phyloP scores from a whole-genome alignment of 1,140 invertebrate genomes.

The Sipha flava region DNA sequence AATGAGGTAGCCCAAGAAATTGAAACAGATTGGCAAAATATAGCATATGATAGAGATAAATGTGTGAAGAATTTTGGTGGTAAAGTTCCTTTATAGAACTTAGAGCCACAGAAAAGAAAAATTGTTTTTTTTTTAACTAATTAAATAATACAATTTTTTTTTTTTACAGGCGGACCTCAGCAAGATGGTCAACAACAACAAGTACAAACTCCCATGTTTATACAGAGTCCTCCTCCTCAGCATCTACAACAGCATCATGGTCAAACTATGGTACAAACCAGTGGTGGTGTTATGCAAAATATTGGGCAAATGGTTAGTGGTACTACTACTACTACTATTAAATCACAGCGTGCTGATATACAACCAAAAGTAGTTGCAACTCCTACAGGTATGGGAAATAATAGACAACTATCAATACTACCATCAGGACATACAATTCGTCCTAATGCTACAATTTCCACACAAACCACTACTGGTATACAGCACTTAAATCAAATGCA shows the following conservation, averaged over 20 bases:
- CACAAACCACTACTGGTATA: conserved; percentile 59
- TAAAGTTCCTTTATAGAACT: too few species aligned
- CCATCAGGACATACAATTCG: conserved; percentile 47
- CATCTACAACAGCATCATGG: conserved; percentile 52
- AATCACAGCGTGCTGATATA: conserved; percentile 37
- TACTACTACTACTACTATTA: conserved; percentile 30
- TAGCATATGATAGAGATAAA: too few species aligned
- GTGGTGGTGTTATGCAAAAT: conserved; percentile 31
- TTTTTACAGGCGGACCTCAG: conserved; percentile 44
- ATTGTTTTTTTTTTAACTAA: too few species aligned
- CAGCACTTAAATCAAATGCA: conserved; percentile 37
- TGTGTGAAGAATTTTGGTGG: too few species aligned
- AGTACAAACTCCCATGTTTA: conserved; percentile 56
- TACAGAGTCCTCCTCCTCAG: conserved; percentile 64
- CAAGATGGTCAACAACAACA: conserved; percentile 54
- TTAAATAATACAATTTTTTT: too few species aligned
- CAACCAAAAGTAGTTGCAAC: conserved; percentile 37
- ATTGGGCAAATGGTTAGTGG: conserved; percentile 29
- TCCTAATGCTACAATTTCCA: conserved; percentile 66
- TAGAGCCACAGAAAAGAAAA: too few species aligned
- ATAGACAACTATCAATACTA: conserved; percentile 41
- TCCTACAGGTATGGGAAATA: conserved; percentile 17
- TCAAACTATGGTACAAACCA: conserved; percentile 42
- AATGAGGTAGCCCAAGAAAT: too few species aligned
- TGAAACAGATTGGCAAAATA: too few species aligned